These are phyloP conservation scores for Drosophila histrio DNA, from an alignment of 2,888 invertebrate genomes.

Conservation along the genomic window DNA sequence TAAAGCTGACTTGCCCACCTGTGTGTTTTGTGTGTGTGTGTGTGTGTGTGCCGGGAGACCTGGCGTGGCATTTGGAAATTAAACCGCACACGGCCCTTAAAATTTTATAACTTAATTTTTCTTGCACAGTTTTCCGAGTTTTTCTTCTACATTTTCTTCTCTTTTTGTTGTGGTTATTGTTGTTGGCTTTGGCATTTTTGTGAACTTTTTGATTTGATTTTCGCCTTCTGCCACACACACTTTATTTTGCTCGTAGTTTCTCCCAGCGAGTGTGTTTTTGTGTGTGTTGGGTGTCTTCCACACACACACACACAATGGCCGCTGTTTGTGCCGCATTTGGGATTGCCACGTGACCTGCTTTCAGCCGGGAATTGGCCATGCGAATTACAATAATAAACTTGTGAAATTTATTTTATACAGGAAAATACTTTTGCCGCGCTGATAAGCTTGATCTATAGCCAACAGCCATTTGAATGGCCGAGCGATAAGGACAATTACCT, in stretches of 20 bases:
- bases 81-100: conserved; percentile 75
- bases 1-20: conserved; percentile 52
- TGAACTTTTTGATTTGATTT: conserved; percentile 80
- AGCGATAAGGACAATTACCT: conserved; percentile 61
- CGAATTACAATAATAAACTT: conserved; percentile 77
- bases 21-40: conserved; percentile 54
- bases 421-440: conserved; percentile 70
- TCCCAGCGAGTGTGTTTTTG: conserved; percentile 5
- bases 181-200: conserved; percentile 71
- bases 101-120: conserved; percentile 78
- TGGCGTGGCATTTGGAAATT: conserved; percentile 76
- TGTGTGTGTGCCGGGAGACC: conserved; percentile 18
- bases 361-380: conserved; percentile 48
- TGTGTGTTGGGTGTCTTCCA: conserved; percentile 36
- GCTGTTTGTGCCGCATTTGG: neutral
- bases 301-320: neutral
- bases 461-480: conserved; percentile 51
- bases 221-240: conserved; percentile 29
- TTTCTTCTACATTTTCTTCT: neutral
- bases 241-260: conserved; percentile 23
- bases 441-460: conserved; percentile 77
- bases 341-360: conserved; percentile 40
- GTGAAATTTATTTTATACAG: conserved; percentile 74
- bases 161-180: conserved; percentile 8
- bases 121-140: conserved; percentile 46